Conservation (phyloP, 2,113 vertebrate species). For the Recurvirostra avosetta region DNA sequence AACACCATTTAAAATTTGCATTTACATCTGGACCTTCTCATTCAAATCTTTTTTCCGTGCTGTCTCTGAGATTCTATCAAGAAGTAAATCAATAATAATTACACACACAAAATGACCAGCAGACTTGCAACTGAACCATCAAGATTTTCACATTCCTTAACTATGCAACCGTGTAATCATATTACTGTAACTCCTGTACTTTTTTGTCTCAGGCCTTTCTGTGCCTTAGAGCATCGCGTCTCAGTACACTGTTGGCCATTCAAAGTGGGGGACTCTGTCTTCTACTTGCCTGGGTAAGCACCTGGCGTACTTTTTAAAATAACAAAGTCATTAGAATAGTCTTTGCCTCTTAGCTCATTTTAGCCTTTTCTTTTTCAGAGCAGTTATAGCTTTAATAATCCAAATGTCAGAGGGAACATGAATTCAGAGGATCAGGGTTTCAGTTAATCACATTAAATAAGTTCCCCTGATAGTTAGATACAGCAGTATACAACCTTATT, state of each 20-base stretch:
- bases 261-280: background rate
- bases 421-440: slow-evolving; percentile 30
- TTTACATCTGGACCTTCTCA: background rate
- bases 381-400: slow-evolving; percentile 36
- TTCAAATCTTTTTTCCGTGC: background rate
- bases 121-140: slow-evolving; percentile 37
- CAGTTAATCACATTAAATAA: slow-evolving; percentile 51
- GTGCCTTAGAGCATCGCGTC: background rate
- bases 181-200: slow-evolving; percentile 1
- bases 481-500: background rate
- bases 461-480: slow-evolving; percentile 27
- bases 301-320: background rate
- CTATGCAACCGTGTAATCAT: slow-evolving; percentile 25
- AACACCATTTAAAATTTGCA: background rate
- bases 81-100: slow-evolving; percentile 64
- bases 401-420: slow-evolving; percentile 35
- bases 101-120: slow-evolving; percentile 25
- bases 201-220: background rate
- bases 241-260: rapidly evolving
- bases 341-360: slow-evolving; percentile 17
- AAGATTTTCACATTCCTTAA: slow-evolving; percentile 31
- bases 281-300: background rate
- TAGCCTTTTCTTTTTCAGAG: slow-evolving; percentile 34
- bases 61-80: background rate
- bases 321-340: background rate